Base-by-base conservation (phyloP, 2,797 vertebrate species). In the Glossophaga mutica region DNA sequence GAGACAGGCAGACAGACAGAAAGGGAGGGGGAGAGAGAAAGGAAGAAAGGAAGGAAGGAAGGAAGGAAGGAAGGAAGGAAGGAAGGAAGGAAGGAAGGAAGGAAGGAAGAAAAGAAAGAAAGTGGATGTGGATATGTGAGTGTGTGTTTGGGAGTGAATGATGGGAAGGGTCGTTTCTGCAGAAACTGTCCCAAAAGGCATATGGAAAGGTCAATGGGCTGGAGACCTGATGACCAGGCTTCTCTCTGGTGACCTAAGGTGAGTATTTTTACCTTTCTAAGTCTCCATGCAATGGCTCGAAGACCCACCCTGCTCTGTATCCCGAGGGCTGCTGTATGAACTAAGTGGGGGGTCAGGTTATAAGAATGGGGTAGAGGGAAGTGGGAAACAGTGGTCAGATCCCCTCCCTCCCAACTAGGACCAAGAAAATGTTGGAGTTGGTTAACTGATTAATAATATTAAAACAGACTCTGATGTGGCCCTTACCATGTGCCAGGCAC, bases 321-420 rank as follows among this genome's bases (percentile, higher is more conserved):
- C 32, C 26, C 4, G 32, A 89, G 50, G n/a, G 22, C 46, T 67
- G 76, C 44, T 50, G 57, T n/a, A 32, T 44, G 19, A 68, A 55
- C 16, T 22, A n/a, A 84, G 39, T 26, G 65, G 34, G 37, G 15
- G 11, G 50, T 39, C 16, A 19, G 74, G 37, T 50, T 76, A 0
- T 62, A 46, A 73, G 21, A 68, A 4, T 19, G 1, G n/a, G 50
- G 15, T 22, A 9, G 55, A 34, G n/a, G 2, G 32, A 3, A 8
- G 44, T 32, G 22, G 12, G 4, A 24, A 21, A 19, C 26, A 26
- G 48, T 52, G 39, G n/a, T 82, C 42, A 83, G 59, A 44, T 3
- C 15, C 6, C 34, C 29, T 14, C 3, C 22, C 2, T 2, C 24
- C 46, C 8, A 11, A 3, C 3, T 11, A 37, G 16, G 3, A 50